These are phyloP conservation scores for Scaptomyza caliginosa DNA, from an alignment of 2,888 invertebrate species.

Conservation along the genomic window DNA sequence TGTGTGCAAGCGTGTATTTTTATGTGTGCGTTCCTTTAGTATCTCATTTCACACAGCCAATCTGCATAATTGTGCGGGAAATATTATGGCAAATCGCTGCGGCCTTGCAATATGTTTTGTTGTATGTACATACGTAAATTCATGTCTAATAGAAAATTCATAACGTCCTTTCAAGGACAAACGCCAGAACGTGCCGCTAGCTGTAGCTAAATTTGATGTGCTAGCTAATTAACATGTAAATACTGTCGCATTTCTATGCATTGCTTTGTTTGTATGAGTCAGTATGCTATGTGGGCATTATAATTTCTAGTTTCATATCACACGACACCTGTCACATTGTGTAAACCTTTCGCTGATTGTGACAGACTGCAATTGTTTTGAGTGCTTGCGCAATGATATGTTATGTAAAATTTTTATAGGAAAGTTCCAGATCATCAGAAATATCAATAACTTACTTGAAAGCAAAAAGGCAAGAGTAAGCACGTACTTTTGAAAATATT, in stretches of 20 bases:
- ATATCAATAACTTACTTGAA: background rate
- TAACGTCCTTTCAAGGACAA: conserved; percentile 62
- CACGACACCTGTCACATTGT: conserved; percentile 49
- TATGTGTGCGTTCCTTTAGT: conserved; percentile 2
- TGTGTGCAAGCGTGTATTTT: background rate
- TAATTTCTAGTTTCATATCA: conserved; percentile 28
- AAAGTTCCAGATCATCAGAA: background rate
- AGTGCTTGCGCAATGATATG: conserved; percentile 39
- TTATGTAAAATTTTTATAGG: conserved; percentile 18
- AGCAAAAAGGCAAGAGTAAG: background rate
- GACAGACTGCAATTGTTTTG: conserved; percentile 48
- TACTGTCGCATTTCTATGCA: conserved; percentile 57
- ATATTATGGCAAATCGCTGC: conserved; percentile 39
- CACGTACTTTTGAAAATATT: too few species aligned
- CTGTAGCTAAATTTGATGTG: conserved; percentile 48
- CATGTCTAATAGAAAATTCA: conserved; percentile 22
- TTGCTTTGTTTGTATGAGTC: conserved; percentile 28
- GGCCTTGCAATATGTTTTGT: conserved; percentile 55
- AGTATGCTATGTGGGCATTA: conserved; percentile 23
- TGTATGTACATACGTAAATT: conserved; percentile 1
- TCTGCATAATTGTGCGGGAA: conserved; percentile 75
- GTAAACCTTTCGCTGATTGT: conserved; percentile 21
- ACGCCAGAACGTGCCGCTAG: conserved; percentile 19
- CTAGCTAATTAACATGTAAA: conserved; percentile 72
- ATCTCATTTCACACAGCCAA: conserved; percentile 40